phyloP scores from a whole-genome alignment of 2,797 vertebrate species.

The Coendou prehensilis region DNA sequence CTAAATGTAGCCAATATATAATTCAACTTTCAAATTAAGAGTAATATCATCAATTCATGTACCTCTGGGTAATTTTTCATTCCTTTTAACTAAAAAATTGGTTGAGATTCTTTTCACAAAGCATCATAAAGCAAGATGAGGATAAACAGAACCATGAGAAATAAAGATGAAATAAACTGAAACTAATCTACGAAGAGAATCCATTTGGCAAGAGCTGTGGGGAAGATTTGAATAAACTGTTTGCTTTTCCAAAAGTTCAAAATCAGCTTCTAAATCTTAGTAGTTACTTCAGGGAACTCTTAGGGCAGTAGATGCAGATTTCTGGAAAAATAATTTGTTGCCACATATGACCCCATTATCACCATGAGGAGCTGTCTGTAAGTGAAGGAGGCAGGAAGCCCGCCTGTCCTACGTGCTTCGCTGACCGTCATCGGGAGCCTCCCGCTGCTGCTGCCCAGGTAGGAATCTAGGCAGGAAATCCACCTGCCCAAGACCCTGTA shows the following conservation, averaged over 20 bases:
- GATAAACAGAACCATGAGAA: not conserved
- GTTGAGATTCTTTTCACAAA: not conserved
- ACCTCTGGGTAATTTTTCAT: not conserved
- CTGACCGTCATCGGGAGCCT: not conserved
- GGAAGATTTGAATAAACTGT: not conserved
- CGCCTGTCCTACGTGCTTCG: not conserved
- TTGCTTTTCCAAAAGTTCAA: conserved; percentile 14
- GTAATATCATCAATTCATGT: not conserved
- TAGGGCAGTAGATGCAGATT: not conserved
- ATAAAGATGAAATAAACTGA: not conserved
- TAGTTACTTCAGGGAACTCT: not conserved
- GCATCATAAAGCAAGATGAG: not conserved
- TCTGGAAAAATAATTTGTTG: not conserved
- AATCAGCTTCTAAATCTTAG: not conserved
- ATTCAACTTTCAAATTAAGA: not conserved
- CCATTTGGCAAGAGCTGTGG: not conserved
- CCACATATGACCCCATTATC: not conserved
- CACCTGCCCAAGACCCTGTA: not conserved
- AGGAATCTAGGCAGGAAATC: not conserved
- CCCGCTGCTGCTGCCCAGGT: not conserved
- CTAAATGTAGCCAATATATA: not conserved
- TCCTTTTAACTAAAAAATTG: not conserved
- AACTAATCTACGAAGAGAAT: not conserved
- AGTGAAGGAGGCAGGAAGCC: not conserved
- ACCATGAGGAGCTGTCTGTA: not conserved